A percentile compares a stretch with the other conserved stretches of the same genome.
Evolutionary conservation across 2,113 vertebrate species (phyloP).

Genomic region (Phoenicopterus ruber): DNA sequence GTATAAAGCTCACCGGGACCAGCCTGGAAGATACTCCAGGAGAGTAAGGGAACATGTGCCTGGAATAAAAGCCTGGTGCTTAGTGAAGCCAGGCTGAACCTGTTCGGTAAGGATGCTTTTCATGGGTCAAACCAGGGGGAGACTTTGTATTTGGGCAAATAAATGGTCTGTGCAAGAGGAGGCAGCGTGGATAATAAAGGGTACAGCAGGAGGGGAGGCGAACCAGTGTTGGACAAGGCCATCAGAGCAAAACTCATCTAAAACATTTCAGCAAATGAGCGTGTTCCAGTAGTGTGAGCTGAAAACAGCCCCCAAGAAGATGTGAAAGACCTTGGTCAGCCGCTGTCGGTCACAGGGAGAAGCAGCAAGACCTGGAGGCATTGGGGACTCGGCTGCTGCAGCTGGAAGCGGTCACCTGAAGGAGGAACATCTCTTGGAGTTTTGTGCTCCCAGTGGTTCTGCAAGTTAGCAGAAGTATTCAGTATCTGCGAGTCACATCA

Average conservation of each 20-base stretch:
- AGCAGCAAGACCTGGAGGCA: background rate
- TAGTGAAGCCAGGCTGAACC: background rate
- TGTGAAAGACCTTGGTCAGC: background rate
- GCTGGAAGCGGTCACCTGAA: background rate
- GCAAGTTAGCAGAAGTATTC: background rate
- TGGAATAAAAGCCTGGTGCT: background rate
- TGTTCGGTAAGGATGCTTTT: background rate
- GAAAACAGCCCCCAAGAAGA: background rate
- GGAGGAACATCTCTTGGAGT: background rate
- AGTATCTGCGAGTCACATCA: background rate
- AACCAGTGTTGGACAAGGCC: background rate
- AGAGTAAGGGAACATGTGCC: background rate
- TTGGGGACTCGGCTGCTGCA: background rate
- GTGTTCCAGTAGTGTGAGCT: background rate
- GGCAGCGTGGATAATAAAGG: background rate
- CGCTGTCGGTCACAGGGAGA: fast-evolving
- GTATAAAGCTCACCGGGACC: background rate
- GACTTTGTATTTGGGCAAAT: background rate
- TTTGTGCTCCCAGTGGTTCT: background rate
- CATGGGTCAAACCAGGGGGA: background rate
- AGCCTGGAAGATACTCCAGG: background rate
- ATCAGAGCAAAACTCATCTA: background rate
- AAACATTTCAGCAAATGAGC: background rate
- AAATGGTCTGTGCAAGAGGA: background rate
- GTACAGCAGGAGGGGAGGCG: background rate